Evolutionary conservation across 2,888 invertebrate genomes (phyloP).

Genomic region (Tipula lateralis): DNA sequence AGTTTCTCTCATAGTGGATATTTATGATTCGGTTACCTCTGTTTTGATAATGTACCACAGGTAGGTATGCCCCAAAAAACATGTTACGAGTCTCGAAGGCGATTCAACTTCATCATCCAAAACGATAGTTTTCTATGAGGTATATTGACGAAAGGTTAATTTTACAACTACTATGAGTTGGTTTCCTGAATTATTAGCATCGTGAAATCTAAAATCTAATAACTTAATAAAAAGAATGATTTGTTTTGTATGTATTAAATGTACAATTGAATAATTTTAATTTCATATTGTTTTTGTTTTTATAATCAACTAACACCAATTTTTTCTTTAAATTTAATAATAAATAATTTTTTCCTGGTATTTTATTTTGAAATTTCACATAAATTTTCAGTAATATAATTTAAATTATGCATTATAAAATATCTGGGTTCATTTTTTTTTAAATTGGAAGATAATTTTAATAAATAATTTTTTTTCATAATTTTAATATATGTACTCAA

Average conservation of each 20-base stretch:
- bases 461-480: not conserved
- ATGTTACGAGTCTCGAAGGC: no score
- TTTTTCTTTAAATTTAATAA: not conserved
- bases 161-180: no score
- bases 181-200: no score
- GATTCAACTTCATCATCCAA: no score
- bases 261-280: constrained; percentile 27
- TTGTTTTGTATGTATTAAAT: not conserved
- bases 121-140: no score
- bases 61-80: no score
- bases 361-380: not conserved
- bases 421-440: not conserved
- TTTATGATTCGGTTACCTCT: no score
- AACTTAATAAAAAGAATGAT: no score
- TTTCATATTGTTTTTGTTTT: constrained; percentile 28
- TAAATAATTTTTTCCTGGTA: not conserved
- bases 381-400: not conserved
- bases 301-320: constrained; percentile 19
- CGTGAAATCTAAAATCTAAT: no score
- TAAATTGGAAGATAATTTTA: not conserved
- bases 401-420: not conserved
- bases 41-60: no score
- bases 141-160: no score
- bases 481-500: not conserved
- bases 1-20: no score